Evolutionary conservation across 2,113 vertebrate genomes (phyloP).

Genomic region (Rutilus rutilus): DNA sequence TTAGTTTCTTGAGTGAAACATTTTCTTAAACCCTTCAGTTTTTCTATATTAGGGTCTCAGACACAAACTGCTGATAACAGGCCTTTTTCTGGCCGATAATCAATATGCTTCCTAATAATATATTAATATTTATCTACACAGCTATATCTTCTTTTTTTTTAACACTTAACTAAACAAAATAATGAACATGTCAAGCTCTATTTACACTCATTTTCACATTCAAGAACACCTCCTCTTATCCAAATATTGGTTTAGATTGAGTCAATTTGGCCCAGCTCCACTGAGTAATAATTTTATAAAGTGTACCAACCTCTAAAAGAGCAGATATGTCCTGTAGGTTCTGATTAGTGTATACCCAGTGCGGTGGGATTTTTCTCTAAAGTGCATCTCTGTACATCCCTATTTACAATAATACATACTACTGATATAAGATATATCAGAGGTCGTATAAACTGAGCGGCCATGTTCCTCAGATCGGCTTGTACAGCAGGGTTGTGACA

Average conservation of each 20-base stretch:
- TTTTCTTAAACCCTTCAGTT: neutral
- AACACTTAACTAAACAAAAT: conserved; percentile 1
- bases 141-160: neutral
- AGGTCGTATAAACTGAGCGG: neutral
- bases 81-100: neutral
- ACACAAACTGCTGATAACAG: neutral
- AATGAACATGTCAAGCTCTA: neutral
- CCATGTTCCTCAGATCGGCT: conserved; percentile 74
- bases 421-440: neutral
- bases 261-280: neutral
- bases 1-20: neutral
- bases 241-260: neutral
- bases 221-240: neutral
- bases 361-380: neutral
- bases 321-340: neutral
- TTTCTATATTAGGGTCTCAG: neutral
- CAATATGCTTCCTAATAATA: neutral
- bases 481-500: conserved; percentile 88
- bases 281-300: neutral
- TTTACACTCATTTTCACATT: neutral
- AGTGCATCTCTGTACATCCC: conserved; percentile 4
- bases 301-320: neutral
- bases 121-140: conserved; percentile 26
- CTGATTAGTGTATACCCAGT: neutral
- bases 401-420: conserved; percentile 25